phyloP scores from a whole-genome alignment of 2,888 invertebrate species.

The Synergus umbraculus region DNA sequence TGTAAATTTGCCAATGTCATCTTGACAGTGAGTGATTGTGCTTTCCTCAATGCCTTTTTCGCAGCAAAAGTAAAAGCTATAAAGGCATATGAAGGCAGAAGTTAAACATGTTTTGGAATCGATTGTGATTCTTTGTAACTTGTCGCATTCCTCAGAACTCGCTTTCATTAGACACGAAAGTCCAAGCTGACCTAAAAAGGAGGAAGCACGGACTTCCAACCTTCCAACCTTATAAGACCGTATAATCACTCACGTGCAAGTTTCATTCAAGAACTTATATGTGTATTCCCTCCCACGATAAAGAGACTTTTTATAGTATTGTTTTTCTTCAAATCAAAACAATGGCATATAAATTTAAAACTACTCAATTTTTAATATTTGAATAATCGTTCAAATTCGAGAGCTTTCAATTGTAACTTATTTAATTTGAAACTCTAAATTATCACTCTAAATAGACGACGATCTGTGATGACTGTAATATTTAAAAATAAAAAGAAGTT shows the following conservation, averaged over 20 bases:
- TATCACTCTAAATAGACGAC: too few relatives aligned
- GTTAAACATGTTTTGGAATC: not conserved
- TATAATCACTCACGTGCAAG: constrained; percentile 13
- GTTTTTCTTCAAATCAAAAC: too few relatives aligned
- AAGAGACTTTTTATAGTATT: not conserved
- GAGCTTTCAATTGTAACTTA: too few relatives aligned
- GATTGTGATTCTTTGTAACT: constrained; percentile 18
- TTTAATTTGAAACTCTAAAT: too few relatives aligned
- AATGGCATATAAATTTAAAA: too few relatives aligned
- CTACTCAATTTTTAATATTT: too few relatives aligned
- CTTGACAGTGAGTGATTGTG: not conserved
- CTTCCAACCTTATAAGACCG: constrained; percentile 25
- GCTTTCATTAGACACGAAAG: constrained; percentile 17
- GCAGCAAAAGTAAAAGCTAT: too few relatives aligned
- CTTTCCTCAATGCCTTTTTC: constrained; percentile 1
- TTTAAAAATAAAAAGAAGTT: too few relatives aligned
- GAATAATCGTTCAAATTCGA: too few relatives aligned
- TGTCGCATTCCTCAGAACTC: constrained; percentile 13
- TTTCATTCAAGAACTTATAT: constrained; percentile 15
- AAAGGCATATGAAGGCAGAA: too few relatives aligned
- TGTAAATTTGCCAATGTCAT: not conserved
- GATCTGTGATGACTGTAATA: too few relatives aligned
- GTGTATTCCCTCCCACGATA: not conserved
- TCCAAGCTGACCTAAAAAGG: constrained; percentile 23
- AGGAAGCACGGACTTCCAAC: constrained; percentile 21